A percentile compares a stretch with the other conserved stretches of the same genome.
Conservation (phyloP, 2,888 invertebrate species). For the Phlogophora meticulosa region DNA sequence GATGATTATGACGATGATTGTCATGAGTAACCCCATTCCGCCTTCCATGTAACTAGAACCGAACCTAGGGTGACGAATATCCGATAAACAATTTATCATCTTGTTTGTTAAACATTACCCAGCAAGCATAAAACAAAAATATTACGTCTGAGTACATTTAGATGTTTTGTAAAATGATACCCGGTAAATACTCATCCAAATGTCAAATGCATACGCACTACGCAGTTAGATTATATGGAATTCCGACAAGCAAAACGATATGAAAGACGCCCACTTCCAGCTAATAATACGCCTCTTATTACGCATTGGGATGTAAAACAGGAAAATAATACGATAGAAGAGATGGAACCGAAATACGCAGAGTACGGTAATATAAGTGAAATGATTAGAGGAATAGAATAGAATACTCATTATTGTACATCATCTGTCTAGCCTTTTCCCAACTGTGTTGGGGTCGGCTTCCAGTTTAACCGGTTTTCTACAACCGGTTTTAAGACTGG, state of each 20-base stretch:
- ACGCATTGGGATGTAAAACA: constrained; percentile 40
- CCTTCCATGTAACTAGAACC: constrained; percentile 30
- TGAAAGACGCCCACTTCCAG: constrained; percentile 59
- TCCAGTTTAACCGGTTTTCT: too few relatives aligned
- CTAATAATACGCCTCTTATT: constrained; percentile 55
- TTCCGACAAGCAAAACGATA: constrained; percentile 49
- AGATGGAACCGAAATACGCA: constrained; percentile 3
- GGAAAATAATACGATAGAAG: constrained; percentile 12
- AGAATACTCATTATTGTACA: neutral
- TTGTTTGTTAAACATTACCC: constrained; percentile 24
- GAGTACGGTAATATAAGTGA: too few relatives aligned
- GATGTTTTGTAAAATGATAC: constrained; percentile 51
- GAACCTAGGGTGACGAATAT: constrained; percentile 32
- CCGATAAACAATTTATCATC: constrained; percentile 23
- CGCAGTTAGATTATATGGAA: constrained; percentile 46
- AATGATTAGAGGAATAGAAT: too few relatives aligned
- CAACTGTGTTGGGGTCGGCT: too few relatives aligned
- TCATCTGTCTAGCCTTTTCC: too few relatives aligned
- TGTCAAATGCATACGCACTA: constrained; percentile 50
- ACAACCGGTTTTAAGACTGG: too few relatives aligned
- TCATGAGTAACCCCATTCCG: neutral
- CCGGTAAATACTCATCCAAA: constrained; percentile 16
- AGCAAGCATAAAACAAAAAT: constrained; percentile 32
- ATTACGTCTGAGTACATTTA: constrained; percentile 13
- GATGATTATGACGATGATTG: neutral